Conservation (phyloP, 2,113 vertebrate genomes). For the Corythornis vintsioides region DNA sequence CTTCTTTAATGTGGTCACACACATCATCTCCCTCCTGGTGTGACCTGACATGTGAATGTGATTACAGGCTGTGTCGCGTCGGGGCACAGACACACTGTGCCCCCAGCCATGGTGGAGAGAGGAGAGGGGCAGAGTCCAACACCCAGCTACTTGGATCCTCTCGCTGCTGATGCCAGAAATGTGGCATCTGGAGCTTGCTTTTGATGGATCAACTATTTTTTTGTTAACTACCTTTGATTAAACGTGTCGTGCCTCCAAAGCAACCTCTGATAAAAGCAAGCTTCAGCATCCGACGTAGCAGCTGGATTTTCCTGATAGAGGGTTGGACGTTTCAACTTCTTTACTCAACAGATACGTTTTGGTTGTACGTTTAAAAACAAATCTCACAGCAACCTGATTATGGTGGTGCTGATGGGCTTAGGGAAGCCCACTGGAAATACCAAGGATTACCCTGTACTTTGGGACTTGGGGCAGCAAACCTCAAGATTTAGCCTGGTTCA, state of each 20-base stretch:
- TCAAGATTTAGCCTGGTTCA: background rate
- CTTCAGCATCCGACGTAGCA: background rate
- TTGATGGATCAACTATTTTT: background rate
- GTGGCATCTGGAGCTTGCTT: background rate
- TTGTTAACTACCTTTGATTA: background rate
- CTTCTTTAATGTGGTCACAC: constrained; percentile 59
- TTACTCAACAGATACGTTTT: background rate
- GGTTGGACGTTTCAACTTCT: background rate
- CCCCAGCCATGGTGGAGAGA: rapidly evolving
- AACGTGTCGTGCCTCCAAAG: background rate
- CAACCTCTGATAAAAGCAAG: background rate
- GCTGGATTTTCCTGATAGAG: background rate
- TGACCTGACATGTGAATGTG: constrained; percentile 48
- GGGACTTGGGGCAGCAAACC: background rate
- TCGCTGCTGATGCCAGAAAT: background rate
- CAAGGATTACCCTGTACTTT: background rate
- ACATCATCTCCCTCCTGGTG: constrained; percentile 43
- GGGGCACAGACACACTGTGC: background rate
- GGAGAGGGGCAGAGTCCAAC: background rate
- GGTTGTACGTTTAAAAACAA: background rate
- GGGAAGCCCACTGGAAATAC: background rate
- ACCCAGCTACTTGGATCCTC: background rate
- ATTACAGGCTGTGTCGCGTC: background rate
- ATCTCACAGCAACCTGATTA: background rate
- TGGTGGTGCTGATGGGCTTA: background rate